These are phyloP conservation scores for Caradrina clavipalpis DNA, from an alignment of 2,888 invertebrate species.

Conservation along the genomic window DNA sequence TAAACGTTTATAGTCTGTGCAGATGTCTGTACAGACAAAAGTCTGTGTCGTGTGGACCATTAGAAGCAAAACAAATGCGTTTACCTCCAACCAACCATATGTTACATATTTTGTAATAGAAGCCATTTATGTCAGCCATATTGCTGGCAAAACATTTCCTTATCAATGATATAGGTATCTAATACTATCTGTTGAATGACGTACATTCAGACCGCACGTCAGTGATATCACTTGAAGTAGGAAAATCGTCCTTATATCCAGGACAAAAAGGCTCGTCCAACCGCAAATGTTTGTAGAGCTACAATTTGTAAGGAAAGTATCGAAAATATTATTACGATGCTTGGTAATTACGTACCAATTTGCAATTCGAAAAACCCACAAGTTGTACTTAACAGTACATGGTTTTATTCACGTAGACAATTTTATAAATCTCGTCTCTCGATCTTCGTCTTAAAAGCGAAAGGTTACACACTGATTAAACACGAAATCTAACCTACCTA, in stretches of 20 bases:
- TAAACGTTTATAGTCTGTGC: too few species aligned
- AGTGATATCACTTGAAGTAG: not conserved
- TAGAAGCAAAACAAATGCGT: not conserved
- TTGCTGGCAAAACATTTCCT: not conserved
- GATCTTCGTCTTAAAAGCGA: too few species aligned
- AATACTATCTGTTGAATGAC: conserved; percentile 14
- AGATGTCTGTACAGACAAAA: too few species aligned
- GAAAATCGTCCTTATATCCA: not conserved
- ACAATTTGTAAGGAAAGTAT: not conserved
- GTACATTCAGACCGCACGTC: not conserved
- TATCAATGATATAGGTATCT: conserved; percentile 18
- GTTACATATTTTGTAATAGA: not conserved
- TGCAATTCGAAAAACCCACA: not conserved
- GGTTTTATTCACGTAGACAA: not conserved
- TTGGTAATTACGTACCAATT: not conserved
- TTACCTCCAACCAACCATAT: not conserved
- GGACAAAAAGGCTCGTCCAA: not conserved
- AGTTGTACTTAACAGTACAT: not conserved
- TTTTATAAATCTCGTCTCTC: not conserved
- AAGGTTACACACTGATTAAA: too few species aligned
- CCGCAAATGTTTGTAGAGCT: not conserved
- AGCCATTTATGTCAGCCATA: not conserved
- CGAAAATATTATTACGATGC: not conserved
- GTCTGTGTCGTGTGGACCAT: too few species aligned
- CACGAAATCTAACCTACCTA: too few species aligned